A percentile compares a stretch with the other conserved stretches of the same genome.
Evolutionary conservation across 1,140 invertebrate species (phyloP).

Genomic region (Lordiphosa clarofinis): DNA sequence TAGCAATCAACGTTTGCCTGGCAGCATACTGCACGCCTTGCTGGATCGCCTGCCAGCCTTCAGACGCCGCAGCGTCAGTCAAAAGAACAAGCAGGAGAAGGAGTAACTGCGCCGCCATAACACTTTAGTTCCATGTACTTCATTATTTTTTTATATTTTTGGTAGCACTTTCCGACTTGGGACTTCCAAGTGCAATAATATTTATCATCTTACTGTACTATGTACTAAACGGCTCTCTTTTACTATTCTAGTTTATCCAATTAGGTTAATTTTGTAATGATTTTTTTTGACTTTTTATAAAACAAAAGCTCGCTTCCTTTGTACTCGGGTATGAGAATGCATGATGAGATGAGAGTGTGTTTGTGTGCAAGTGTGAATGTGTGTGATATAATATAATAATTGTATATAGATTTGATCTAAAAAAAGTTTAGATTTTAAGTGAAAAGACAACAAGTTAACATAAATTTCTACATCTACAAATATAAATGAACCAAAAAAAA

Average conservation of each 20-base stretch:
- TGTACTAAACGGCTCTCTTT: too few species aligned
- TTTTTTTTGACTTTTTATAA: too few species aligned
- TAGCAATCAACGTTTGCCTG: slow-evolving; percentile 91
- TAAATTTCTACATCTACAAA: slow-evolving; percentile 2
- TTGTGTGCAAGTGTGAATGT: too few species aligned
- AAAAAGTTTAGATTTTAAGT: slow-evolving; percentile 4
- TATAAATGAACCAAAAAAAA: slow-evolving; percentile 2
- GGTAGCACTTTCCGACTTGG: too few species aligned
- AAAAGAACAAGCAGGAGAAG: slow-evolving; percentile 25
- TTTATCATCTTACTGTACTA: not conserved
- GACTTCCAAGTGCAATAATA: slow-evolving; percentile 26
- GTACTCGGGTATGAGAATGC: too few species aligned
- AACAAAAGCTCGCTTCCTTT: too few species aligned
- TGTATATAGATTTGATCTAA: not conserved
- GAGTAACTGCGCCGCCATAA: slow-evolving; percentile 31
- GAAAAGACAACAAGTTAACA: slow-evolving; percentile 10
- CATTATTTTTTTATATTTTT: slow-evolving; percentile 14
- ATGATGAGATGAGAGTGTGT: too few species aligned
- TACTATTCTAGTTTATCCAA: too few species aligned
- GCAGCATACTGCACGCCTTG: slow-evolving; percentile 90
- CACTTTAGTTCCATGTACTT: slow-evolving; percentile 67
- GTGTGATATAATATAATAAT: too few species aligned
- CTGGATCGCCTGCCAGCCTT: slow-evolving; percentile 84
- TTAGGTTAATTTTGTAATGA: slow-evolving; percentile 2
- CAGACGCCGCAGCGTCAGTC: slow-evolving; percentile 17